Base-by-base conservation (phyloP, 2,113 vertebrate species). In the Myrmophylax atrothorax region DNA sequence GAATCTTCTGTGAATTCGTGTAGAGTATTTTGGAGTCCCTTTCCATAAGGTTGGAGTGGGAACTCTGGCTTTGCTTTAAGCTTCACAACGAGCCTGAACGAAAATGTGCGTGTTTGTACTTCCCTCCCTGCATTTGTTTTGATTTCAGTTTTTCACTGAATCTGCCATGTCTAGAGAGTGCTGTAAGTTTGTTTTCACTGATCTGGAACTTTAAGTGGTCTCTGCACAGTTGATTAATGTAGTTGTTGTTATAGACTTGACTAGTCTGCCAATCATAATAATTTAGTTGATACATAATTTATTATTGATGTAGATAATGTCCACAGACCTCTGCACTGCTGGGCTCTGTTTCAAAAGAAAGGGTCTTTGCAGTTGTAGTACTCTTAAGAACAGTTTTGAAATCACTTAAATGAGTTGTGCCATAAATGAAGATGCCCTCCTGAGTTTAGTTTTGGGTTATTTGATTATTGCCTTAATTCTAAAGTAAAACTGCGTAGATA, bases 61-160 rank as follows among this genome's bases (percentile, higher is more conserved):
- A 91, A 64, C 44, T 84, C 46, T 12, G 50, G 18, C 12, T 84
- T 81, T 42, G 16, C 37, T 89, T 82, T 62, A 60, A 69, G 37
- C 14, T 67, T 84, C 28, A 42, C 4, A 26, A 42, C 4, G 24
- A 42, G 7, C 38, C 18, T 79, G 24, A 68, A 79, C 28, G 11
- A 69, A 46, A 52, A n/a, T 0, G 0, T 14, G 2, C 20, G 10
- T 62, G 3, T 58, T 25, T 87, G 8, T 73, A 46, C 18, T 20
- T 78, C 9, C 4, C 12, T 56, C 29, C 44, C 26, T 12, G 9
- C 29, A 25, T 62, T 42, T 60, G n/a, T 84, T 72, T 75, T 72
- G 18, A 22, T 60, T 84, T 55, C 4, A 15, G 1, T 11, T 76
- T 80, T 85, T 76, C 44, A 63, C 17, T 42, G 24, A 31, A 29